Base-by-base conservation (phyloP, 2,797 vertebrate species). In the Sebastes steindachneri region DNA sequence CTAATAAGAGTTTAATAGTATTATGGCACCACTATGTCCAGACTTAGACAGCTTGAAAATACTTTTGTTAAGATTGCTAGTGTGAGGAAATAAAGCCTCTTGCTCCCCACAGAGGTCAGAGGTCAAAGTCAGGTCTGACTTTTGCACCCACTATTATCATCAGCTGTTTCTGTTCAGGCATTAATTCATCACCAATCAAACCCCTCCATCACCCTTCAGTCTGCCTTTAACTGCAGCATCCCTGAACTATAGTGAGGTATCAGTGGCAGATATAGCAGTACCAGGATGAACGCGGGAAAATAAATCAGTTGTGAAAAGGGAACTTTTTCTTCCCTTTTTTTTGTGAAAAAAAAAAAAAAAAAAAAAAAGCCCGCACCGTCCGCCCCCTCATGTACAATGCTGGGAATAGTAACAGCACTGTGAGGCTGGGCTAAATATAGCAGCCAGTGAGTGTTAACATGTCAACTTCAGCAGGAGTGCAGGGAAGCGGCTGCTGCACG, bases 361-460 rank as follows among this genome's bases (percentile, higher is more conserved):
- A 29, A 68, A 58, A 2, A 29, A 59, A 48, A 62, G 75, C 66
- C 4, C 48, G 70, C 85, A 79, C 59, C 70, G 48, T 81, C 93
- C 92, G 90, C 95, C 95, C 94, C 93, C 95, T 95, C 94, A 92
- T 94, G 95, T 95, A 93, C 94, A 93, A 93, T 81, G 93, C 95
- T 94, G 92, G 94, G 94, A 96, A 96, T 96, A 96, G 96, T 95
- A 96, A 95, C 95, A 95, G 92, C 93, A 93, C 93, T 93, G 93
- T 88, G 86, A 93, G 93, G 93, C 93, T 90, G 92, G 55, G 91
- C 95, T 96, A 96, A 95, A 96, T 94, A 96, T 96, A 96, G 95
- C 94, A 95, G 92, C 93, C 95, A 95, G 95, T 95, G 93, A 96
- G 91, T 95, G 94, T 94, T 94, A 95, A 91, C 95, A 94, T 96